Evolutionary conservation across 2,797 vertebrate genomes (phyloP).

Genomic region (Lepus townsendii): DNA sequence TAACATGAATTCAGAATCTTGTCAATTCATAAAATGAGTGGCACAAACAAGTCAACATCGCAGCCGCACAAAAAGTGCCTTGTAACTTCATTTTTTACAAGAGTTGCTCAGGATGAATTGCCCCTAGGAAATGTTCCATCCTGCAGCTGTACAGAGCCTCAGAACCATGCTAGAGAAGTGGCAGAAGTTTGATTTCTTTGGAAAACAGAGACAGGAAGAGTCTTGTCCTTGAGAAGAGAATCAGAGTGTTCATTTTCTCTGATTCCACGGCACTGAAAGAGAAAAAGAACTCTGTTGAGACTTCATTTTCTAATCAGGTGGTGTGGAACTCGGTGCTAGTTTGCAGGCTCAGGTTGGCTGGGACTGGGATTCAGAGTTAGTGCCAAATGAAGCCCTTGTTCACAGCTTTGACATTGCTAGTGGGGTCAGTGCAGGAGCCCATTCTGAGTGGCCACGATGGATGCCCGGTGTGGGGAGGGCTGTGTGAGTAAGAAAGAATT

Average conservation of each 20-base stretch:
- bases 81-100: constrained; percentile 44
- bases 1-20: constrained; percentile 62
- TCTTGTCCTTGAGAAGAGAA: constrained; percentile 20
- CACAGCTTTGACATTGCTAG: constrained; percentile 75
- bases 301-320: background rate
- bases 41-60: background rate
- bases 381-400: constrained; percentile 79
- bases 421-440: constrained; percentile 63
- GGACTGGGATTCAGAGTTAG: constrained; percentile 73
- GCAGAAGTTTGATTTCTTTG: background rate
- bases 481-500: background rate
- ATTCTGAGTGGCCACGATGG: constrained; percentile 67
- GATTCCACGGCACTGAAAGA: background rate
- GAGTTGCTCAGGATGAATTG: background rate
- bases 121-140: background rate
- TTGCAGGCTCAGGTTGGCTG: constrained; percentile 64
- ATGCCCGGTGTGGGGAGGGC: constrained; percentile 21
- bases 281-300: background rate
- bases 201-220: background rate
- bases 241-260: background rate
- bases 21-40: background rate
- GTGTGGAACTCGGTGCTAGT: background rate
- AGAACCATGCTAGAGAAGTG: background rate
- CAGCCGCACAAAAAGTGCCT: constrained; percentile 26
- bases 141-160: background rate